Conservation (phyloP, 2,888 invertebrate species). For the Pollenia labialis region DNA sequence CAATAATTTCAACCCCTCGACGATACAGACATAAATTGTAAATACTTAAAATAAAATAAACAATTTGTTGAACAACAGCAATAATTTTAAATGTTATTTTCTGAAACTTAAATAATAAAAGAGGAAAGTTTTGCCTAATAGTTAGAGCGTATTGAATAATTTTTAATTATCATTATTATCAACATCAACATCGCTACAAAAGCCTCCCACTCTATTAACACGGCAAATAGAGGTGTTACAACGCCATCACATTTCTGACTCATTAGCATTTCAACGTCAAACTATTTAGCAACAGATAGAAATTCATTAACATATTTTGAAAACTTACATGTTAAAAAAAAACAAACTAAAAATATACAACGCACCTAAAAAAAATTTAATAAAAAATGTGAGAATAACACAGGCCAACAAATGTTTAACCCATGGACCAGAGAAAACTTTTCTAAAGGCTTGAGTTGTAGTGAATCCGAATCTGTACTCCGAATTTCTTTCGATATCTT, state of each 20-base stretch:
- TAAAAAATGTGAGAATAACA: too few relatives aligned
- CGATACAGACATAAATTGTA: constrained; percentile 11
- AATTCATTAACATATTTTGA: constrained; percentile 3
- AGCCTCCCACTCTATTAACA: constrained; percentile 8
- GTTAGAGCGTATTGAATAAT: background rate
- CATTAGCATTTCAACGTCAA: constrained; percentile 11
- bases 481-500: too few relatives aligned
- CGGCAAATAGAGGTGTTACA: background rate
- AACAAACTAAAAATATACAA: background rate
- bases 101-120: constrained; percentile 11
- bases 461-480: too few relatives aligned
- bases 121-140: background rate
- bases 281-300: background rate
- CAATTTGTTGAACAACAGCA: constrained; percentile 21
- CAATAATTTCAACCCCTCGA: background rate
- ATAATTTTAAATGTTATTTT: constrained; percentile 4
- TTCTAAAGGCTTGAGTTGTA: too few relatives aligned
- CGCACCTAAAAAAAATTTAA: background rate
- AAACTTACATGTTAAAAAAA: background rate
- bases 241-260: background rate
- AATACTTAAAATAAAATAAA: constrained; percentile 33
- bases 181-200: background rate
- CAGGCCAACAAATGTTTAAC: too few relatives aligned
- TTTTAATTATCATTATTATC: constrained; percentile 4
- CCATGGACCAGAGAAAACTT: too few relatives aligned